phyloP scores from a whole-genome alignment of 2,113 vertebrate species.

The Mirza zaza region DNA sequence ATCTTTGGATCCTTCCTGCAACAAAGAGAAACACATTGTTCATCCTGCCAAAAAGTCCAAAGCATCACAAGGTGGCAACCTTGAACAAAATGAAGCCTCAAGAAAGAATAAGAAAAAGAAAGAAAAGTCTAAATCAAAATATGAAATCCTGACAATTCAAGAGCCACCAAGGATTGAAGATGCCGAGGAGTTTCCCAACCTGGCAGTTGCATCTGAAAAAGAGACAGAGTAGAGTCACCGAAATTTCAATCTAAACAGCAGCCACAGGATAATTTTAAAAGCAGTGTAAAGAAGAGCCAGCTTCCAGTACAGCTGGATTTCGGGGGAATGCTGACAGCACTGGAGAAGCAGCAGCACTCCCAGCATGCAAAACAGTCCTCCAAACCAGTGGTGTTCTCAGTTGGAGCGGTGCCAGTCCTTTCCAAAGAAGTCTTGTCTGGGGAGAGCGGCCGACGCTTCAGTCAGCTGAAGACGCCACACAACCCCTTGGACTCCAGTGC shows the following conservation, averaged over 20 bases:
- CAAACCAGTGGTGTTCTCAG: slow-evolving; percentile 91
- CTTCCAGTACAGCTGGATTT: slow-evolving; percentile 93
- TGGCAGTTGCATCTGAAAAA: slow-evolving; percentile 84
- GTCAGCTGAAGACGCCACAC: slow-evolving; percentile 90
- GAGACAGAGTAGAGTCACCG: slow-evolving; percentile 72
- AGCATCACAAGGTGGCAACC: slow-evolving; percentile 70
- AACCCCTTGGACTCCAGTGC: slow-evolving; percentile 97
- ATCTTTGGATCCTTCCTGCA: slow-evolving; percentile 52
- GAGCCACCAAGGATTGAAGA: slow-evolving; percentile 88
- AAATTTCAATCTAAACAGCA: slow-evolving; percentile 63
- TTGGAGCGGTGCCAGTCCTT: slow-evolving; percentile 91
- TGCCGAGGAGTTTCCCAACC: slow-evolving; percentile 93
- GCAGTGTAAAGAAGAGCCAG: slow-evolving; percentile 94
- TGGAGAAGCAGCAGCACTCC: slow-evolving; percentile 92
- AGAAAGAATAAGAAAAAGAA: slow-evolving; percentile 86
- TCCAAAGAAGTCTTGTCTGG: slow-evolving; percentile 86
- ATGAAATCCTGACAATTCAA: slow-evolving; percentile 73
- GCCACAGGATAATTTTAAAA: slow-evolving; percentile 85
- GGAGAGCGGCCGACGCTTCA: slow-evolving; percentile 85
- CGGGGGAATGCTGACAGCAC: slow-evolving; percentile 89
- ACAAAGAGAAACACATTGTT: slow-evolving; percentile 65
- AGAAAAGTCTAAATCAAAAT: slow-evolving; percentile 76
- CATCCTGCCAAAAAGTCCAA: slow-evolving; percentile 64
- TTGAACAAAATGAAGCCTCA: slow-evolving; percentile 80
- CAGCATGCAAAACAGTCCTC: slow-evolving; percentile 88